Evolutionary conservation across 2,797 vertebrate genomes (phyloP).

Genomic region (Onychomys leucogaster): DNA sequence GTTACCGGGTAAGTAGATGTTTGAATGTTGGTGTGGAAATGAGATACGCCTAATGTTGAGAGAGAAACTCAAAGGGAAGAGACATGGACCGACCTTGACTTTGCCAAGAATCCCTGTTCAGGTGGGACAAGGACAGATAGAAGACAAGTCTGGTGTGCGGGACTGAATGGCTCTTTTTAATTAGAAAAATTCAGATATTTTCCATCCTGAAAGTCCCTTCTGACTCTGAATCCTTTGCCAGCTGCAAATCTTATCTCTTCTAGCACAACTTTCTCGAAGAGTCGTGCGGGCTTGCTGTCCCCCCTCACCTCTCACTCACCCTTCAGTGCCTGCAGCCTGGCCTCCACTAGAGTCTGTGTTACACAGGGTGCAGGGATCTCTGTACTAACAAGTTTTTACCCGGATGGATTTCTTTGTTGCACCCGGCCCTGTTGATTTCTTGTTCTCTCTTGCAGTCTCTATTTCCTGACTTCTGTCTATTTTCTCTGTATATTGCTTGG

Average conservation of each 20-base stretch:
- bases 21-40: background rate
- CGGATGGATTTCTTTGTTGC: background rate
- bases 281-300: background rate
- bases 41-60: background rate
- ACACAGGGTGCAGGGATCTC: background rate
- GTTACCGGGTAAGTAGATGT: conserved; percentile 70
- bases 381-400: background rate
- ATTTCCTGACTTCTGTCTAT: background rate
- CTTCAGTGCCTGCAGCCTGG: background rate
- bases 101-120: background rate
- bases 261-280: background rate
- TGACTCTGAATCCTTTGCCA: background rate
- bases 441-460: background rate
- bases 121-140: background rate
- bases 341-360: background rate
- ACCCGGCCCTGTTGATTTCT: background rate
- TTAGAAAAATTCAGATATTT: background rate
- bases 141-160: background rate
- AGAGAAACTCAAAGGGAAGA: background rate
- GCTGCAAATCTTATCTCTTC: background rate
- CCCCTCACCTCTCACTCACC: background rate
- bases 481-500: background rate
- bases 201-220: background rate
- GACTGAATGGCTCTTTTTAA: background rate
- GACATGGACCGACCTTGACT: background rate